phyloP scores from a whole-genome alignment of 2,113 vertebrate genomes.

The Sphaerodactylus townsendi region DNA sequence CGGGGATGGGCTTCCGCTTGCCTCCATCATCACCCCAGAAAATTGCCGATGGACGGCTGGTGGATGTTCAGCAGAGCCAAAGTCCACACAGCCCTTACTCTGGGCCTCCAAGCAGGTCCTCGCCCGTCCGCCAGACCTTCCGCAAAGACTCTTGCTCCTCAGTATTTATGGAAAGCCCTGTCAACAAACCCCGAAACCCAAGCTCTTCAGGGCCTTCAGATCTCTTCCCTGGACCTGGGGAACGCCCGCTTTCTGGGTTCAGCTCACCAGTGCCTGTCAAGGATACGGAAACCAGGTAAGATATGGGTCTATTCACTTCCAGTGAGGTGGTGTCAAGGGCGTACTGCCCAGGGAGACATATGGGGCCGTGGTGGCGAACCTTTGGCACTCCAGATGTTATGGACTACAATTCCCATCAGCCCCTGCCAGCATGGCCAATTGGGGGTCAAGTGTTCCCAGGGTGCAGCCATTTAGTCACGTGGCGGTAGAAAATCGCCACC shows the following conservation, averaged over 20 bases:
- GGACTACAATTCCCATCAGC: no score
- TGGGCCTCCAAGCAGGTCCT: constrained; percentile 87
- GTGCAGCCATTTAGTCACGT: no score
- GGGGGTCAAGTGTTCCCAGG: no score
- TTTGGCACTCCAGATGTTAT: no score
- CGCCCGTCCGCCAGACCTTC: constrained; percentile 91
- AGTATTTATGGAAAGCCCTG: constrained; percentile 89
- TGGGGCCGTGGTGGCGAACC: no score
- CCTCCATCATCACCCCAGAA: constrained; percentile 95
- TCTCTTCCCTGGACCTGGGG: constrained; percentile 82
- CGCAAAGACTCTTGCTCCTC: constrained; percentile 95
- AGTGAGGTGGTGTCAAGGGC: no score
- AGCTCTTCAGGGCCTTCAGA: constrained; percentile 79
- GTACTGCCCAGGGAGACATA: no score
- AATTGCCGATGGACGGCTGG: constrained; percentile 78
- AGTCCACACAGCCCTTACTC: constrained; percentile 87
- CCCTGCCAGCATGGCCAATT: no score
- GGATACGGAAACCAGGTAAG: constrained; percentile 87
- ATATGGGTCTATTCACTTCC: background rate
- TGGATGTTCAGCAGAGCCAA: constrained; percentile 82
- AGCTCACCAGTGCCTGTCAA: constrained; percentile 82
- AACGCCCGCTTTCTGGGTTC: constrained; percentile 82
- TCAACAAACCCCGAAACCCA: constrained; percentile 83
- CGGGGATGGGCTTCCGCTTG: constrained; percentile 88
- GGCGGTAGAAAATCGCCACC: no score